phyloP scores from a whole-genome alignment of 2,888 invertebrate genomes.

The Volucella inflata region DNA sequence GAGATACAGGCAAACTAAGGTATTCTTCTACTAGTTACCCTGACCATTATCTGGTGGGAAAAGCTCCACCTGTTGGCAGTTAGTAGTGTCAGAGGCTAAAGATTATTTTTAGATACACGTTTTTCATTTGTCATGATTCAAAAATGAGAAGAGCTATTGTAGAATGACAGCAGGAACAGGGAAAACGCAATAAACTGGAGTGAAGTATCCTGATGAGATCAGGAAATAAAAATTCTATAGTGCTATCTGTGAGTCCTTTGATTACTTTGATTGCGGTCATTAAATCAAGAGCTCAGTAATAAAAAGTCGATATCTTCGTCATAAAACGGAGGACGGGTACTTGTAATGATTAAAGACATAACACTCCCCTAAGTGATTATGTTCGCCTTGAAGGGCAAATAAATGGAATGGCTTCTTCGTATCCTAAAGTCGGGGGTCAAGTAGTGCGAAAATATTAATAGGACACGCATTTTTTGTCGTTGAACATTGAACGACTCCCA shows the following conservation, averaged over 20 bases:
- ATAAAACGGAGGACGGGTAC: background rate
- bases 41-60: background rate
- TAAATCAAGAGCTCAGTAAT: slow-evolving; percentile 33
- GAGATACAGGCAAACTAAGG: background rate
- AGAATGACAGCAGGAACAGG: too few relatives aligned
- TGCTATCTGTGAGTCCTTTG: slow-evolving; percentile 21
- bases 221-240: background rate
- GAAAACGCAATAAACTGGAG: background rate
- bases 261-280: slow-evolving; percentile 45
- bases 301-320: slow-evolving; percentile 20
- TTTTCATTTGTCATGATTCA: slow-evolving; percentile 54
- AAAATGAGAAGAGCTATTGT: background rate
- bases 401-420: background rate
- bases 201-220: background rate
- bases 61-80: slow-evolving; percentile 20
- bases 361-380: slow-evolving; percentile 32
- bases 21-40: background rate
- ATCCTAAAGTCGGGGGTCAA: too few relatives aligned
- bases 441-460: too few relatives aligned
- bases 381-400: background rate
- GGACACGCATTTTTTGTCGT: too few relatives aligned
- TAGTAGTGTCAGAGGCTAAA: background rate
- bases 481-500: too few relatives aligned
- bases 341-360: too few relatives aligned
- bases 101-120: slow-evolving; percentile 52